Base-by-base conservation (phyloP, 2,888 invertebrate genomes). In the Meganola albula region DNA sequence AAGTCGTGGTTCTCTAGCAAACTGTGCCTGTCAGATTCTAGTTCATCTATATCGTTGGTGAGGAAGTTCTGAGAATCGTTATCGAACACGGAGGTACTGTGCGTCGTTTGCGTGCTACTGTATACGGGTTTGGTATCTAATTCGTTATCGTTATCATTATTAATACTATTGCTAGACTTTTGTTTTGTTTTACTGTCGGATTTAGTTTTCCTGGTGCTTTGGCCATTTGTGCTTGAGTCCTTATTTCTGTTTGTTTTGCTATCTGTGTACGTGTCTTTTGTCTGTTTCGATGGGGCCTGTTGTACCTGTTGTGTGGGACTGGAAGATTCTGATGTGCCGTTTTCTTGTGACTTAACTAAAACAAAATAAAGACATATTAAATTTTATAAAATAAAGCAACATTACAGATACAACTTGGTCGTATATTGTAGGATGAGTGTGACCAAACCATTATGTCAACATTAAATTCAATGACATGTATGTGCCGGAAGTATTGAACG, bases 291-390 rank as follows among this genome's bases (percentile, higher is more conserved):
- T 87, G 87, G 74, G 76, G 87, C 65, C 76, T 85, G 75, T 53
- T 63, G 63, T 45, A 60, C 48, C 52, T 60, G 63, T 64, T 71
- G 74, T 55, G 75, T 78, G 55, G 82, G 80, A 74, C 83, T 85
- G 71, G 76, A 82, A 36, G 79, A 77, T 74, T 80, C 82, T 77
- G 85, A 79, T 64, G 78, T 79, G 68, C 79, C 77, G 63, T 83
- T 84, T 77, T 84, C 83, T 78, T 85, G 83, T 84, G 77, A 77
- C 65, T 82, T 80, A 62, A 65, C 83, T 85, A 74, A 10, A 70
- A 52, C 25, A 33, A 31, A 12, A 27, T 9, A 22, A 27, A 30
- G 7, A 14, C 6, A 1, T 6, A 1, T 13, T 23, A 24, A 27
- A 10, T 21, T n/a, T 25, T 12, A 29, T n/a, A n/a, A n/a, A n/a